phyloP scores from a whole-genome alignment of 2,113 vertebrate genomes.

The Gorilla gorilla region DNA sequence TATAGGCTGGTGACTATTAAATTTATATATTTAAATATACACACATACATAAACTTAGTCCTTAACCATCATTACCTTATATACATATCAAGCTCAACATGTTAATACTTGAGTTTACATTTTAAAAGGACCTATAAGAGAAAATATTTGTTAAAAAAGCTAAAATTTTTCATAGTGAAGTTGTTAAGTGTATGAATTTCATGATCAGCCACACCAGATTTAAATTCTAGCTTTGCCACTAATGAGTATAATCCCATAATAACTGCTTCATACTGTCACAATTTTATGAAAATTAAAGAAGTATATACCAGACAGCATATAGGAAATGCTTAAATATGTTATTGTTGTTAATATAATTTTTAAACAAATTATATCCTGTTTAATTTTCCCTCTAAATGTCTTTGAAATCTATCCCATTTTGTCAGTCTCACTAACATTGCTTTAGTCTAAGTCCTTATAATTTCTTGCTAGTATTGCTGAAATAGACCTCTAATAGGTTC shows the following conservation, averaged over 20 bases:
- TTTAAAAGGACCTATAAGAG: neutral
- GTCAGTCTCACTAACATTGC: neutral
- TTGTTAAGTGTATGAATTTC: neutral
- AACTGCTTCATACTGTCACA: neutral
- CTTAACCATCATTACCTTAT: neutral
- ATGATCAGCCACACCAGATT: neutral
- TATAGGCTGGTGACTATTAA: neutral
- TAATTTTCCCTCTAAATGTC: neutral
- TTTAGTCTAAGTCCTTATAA: neutral
- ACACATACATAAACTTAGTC: neutral
- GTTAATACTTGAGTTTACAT: neutral
- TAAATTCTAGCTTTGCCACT: neutral
- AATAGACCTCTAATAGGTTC: neutral
- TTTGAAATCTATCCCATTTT: neutral
- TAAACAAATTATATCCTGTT: neutral
- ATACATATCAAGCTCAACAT: neutral
- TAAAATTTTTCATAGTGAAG: neutral
- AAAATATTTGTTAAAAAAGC: neutral
- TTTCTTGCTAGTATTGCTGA: neutral
- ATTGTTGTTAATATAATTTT: neutral
- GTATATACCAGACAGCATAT: neutral
- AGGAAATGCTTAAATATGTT: neutral
- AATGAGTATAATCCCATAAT: neutral
- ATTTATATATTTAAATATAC: neutral
- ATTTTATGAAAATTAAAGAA: neutral